These are phyloP conservation scores for Cladorhizidae sp. DNA, from an alignment of 37 sponge, comb jelly and placozoan species.

Conservation along the genomic window DNA sequence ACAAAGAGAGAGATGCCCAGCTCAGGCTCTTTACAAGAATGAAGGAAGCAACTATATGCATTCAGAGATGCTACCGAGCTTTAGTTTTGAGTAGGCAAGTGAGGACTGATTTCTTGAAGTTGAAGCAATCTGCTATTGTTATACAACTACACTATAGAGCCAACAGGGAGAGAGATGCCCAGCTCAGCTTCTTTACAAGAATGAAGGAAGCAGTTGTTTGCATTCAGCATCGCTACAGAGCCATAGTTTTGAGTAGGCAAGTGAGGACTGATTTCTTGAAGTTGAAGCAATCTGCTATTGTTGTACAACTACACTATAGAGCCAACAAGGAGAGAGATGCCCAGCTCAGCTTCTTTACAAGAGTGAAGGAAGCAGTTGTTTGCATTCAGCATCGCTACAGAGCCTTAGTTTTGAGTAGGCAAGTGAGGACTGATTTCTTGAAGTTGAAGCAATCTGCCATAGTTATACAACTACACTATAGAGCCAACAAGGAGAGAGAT, in stretches of 20 bases:
- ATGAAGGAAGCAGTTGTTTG: neutral
- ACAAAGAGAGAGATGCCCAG: slow-evolving; percentile 9
- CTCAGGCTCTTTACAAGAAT: neutral
- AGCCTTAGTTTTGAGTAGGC: slow-evolving; percentile 6
- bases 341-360: slow-evolving; percentile 3
- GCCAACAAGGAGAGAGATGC: neutral
- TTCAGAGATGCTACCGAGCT: slow-evolving; percentile 35
- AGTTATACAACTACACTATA: slow-evolving; percentile 14
- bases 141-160: slow-evolving; percentile 12
- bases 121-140: neutral
- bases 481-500: slow-evolving; percentile 10
- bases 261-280: neutral
- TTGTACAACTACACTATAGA: slow-evolving; percentile 11
- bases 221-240: slow-evolving; percentile 25
- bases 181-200: neutral
- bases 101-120: neutral
- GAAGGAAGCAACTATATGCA: slow-evolving; percentile 27
- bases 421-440: neutral
- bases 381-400: neutral
- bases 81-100: slow-evolving; percentile 22
- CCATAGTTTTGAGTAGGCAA: neutral
- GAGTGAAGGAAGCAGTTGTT: neutral
- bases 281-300: neutral
- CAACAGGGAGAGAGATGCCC: neutral
- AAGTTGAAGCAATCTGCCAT: slow-evolving; percentile 20